Percentiles rank a stretch among this genome's conserved stretches.
Conservation (phyloP, 2,888 invertebrate genomes). For the Orchestes rusci region DNA sequence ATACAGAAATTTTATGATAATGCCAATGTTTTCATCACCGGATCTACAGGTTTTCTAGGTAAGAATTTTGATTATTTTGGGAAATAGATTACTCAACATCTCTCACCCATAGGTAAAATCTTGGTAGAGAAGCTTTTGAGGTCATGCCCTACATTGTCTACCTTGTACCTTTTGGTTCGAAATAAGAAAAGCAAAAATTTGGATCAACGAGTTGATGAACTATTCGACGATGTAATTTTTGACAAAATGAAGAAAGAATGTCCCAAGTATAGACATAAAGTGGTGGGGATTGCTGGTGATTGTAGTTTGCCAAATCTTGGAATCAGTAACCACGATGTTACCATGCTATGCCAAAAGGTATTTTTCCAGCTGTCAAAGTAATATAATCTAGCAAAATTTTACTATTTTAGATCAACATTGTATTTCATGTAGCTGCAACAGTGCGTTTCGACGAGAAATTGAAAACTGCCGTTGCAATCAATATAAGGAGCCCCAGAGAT, state of each 20-base stretch:
- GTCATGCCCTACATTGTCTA: slow-evolving; percentile 48
- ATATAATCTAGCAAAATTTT: neutral
- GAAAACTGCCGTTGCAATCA: slow-evolving; percentile 64
- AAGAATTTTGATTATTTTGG: slow-evolving; percentile 40
- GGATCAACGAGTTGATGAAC: slow-evolving; percentile 56
- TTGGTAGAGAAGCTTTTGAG: slow-evolving; percentile 55
- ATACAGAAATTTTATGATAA: slow-evolving; percentile 41
- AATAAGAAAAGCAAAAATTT: slow-evolving; percentile 57
- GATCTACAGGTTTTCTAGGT: slow-evolving; percentile 50
- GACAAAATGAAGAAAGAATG: slow-evolving; percentile 48
- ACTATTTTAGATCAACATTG: slow-evolving; percentile 40
- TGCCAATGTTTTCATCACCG: slow-evolving; percentile 42
- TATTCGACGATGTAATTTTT: slow-evolving; percentile 62
- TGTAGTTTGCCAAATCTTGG: slow-evolving; percentile 55
- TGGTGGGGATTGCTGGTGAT: slow-evolving; percentile 52
- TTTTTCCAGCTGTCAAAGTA: no score
- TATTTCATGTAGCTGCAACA: slow-evolving; percentile 54
- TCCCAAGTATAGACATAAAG: slow-evolving; percentile 56
- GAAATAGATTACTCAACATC: no score
- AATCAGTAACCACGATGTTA: no score
- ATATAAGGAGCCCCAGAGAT: slow-evolving; percentile 62
- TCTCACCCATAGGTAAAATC: slow-evolving; percentile 49
- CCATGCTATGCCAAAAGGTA: no score
- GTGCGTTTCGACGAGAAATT: slow-evolving; percentile 68
- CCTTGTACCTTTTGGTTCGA: slow-evolving; percentile 51